Base-by-base conservation (phyloP, 2,888 invertebrate genomes). In the Clepsis dumicolana region DNA sequence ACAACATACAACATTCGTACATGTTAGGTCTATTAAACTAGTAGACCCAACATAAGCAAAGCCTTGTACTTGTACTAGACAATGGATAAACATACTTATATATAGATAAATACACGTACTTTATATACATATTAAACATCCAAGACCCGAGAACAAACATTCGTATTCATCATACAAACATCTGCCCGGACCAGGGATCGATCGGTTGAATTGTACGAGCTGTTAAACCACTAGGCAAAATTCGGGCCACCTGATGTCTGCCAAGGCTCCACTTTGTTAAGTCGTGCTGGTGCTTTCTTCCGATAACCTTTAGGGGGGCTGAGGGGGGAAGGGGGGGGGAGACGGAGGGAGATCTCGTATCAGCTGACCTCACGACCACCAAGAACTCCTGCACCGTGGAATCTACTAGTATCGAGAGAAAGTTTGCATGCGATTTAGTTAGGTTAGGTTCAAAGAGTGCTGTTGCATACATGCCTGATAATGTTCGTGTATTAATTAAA, bases 291-390 rank as follows among this genome's bases (percentile, higher is more conserved):
- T 27, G 54, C 65, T 61, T 65, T 62, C 61, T 56, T 62, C 56
- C 65, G 65, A 70, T 65, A 65, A 65, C 65, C 65, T 61, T 61
- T 38, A 48, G 41, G 48, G 54, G 64, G 62, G 61, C 24, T 14
- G 25, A 18, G 50, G 35, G 61, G 24, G 7, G 38, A n/a, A n/a
- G 41, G 41, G 59, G 8, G 25, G 25, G 18, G 44, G 53, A 63
- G 64, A 44, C 41, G 54, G 24, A n/a, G n/a, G 65, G 61, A 35
- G 61, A 70, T 65, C 50, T 52, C 48, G 64, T 70, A 65, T 65
- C 65, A 38, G 69, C 65, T 64, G 64, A 68, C 68, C 68, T 68
- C 68, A 64, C 68, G 68, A 68, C 50, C 38, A 56, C 68, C 52
- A 68, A 38, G 67, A 41, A 68, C 68, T 59, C 57, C 41, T 64